A percentile compares a stretch with the other conserved stretches of the same genome.
Evolutionary conservation across 2,888 invertebrate species (phyloP).

Genomic region (Lepidonotus clava): DNA sequence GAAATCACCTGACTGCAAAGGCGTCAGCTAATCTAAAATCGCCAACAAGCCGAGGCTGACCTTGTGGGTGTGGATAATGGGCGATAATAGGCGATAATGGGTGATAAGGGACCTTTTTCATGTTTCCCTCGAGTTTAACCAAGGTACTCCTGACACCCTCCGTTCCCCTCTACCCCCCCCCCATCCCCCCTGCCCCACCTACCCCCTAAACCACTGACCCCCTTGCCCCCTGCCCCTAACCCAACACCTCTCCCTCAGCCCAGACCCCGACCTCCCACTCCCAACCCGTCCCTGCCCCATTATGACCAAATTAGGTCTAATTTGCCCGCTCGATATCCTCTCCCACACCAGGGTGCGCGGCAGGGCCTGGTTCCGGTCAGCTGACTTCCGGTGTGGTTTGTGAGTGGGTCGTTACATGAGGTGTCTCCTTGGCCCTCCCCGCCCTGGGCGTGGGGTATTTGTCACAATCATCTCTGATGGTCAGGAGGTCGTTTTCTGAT

Average conservation of each 20-base stretch:
- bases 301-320: slow-evolving; percentile 14
- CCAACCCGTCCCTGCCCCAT: not conserved
- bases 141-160: too few species aligned
- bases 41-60: too few species aligned
- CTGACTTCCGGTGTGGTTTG: slow-evolving; percentile 15
- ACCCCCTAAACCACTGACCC: too few species aligned
- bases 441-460: too few species aligned
- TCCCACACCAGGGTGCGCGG: not conserved
- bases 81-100: too few species aligned
- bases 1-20: too few species aligned
- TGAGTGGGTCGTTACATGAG: not conserved
- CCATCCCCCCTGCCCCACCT: not conserved
- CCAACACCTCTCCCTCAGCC: not conserved
- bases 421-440: not conserved
- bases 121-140: not conserved
- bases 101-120: not conserved
- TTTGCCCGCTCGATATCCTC: slow-evolving; percentile 31
- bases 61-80: too few species aligned
- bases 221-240: not conserved
- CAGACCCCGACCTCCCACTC: too few species aligned
- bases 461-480: too few species aligned
- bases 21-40: too few species aligned
- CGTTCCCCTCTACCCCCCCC: not conserved
- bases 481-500: too few species aligned
- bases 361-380: not conserved